Percentiles rank a stretch among this genome's conserved stretches.
Evolutionary conservation across 2,113 vertebrate species (phyloP).

Genomic region (Turdus rufiventris): DNA sequence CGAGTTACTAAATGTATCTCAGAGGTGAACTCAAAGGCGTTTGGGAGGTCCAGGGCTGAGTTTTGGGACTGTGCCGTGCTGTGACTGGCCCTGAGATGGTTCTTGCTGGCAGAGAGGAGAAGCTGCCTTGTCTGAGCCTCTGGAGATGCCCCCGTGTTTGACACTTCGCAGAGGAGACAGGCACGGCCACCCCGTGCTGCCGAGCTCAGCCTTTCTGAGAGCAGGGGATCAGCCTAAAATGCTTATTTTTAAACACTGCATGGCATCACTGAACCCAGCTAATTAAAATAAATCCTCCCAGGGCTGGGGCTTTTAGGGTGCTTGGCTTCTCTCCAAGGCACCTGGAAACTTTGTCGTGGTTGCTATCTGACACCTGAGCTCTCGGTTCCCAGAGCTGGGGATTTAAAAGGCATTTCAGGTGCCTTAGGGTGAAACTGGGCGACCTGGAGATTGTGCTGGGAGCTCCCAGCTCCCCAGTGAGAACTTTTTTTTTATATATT

Average conservation of each 20-base stretch:
- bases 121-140: not conserved
- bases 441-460: not conserved
- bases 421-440: not conserved
- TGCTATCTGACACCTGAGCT: not conserved
- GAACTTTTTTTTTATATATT: not conserved
- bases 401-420: not conserved
- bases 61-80: accelerated
- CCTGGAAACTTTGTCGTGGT: not conserved
- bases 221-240: not conserved
- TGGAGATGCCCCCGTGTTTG: not conserved
- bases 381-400: not conserved
- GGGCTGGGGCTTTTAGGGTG: not conserved
- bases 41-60: not conserved
- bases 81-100: accelerated
- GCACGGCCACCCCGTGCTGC: accelerated
- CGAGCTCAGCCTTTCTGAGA: not conserved
- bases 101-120: not conserved
- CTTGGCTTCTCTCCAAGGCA: not conserved
- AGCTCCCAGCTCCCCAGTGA: not conserved
- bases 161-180: not conserved
- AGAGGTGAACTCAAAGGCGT: constrained; percentile 56
- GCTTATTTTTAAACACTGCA: not conserved
- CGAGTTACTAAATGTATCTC: constrained; percentile 52
- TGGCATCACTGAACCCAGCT: not conserved
- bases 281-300: not conserved